phyloP scores from a whole-genome alignment of 2,797 vertebrate genomes.

The Anniella stebbinsi region DNA sequence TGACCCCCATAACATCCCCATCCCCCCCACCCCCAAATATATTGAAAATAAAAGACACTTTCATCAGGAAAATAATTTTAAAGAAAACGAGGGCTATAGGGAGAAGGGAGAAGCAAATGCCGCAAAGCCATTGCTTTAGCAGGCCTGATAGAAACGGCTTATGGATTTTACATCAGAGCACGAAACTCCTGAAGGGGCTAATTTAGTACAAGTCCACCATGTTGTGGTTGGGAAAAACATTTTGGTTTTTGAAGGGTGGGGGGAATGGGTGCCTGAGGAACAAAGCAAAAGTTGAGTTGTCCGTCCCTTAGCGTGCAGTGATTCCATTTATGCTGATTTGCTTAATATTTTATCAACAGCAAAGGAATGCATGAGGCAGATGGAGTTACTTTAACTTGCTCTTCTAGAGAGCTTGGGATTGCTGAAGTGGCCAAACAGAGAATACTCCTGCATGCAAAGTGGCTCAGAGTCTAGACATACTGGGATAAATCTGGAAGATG shows the following conservation, averaged over 20 bases:
- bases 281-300: slow-evolving; percentile 36
- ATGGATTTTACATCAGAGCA: slow-evolving; percentile 23
- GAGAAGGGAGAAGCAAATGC: slow-evolving; percentile 35
- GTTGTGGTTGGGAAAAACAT: slow-evolving; percentile 39
- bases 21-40: slow-evolving; percentile 31
- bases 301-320: slow-evolving; percentile 20
- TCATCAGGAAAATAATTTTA: slow-evolving; percentile 34
- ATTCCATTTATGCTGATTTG: not conserved
- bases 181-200: slow-evolving; percentile 9
- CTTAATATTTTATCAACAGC: slow-evolving; percentile 24
- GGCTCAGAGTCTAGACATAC: not conserved
- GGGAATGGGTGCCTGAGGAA: slow-evolving; percentile 31
- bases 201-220: slow-evolving; percentile 18
- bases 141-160: not conserved
- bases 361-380: slow-evolving; percentile 43
- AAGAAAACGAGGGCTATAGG: slow-evolving; percentile 17
- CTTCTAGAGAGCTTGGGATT: not conserved
- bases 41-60: not conserved
- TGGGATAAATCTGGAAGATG: slow-evolving; percentile 26
- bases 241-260: not conserved
- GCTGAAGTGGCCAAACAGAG: not conserved
- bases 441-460: slow-evolving; percentile 15
- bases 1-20: slow-evolving; percentile 43
- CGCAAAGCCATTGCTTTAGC: slow-evolving; percentile 29
- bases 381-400: not conserved